Evolutionary conservation across 1,140 invertebrate genomes (phyloP), one percentile per base, ranked within the genome.

Genomic region (Lethrus apterus): DNA sequence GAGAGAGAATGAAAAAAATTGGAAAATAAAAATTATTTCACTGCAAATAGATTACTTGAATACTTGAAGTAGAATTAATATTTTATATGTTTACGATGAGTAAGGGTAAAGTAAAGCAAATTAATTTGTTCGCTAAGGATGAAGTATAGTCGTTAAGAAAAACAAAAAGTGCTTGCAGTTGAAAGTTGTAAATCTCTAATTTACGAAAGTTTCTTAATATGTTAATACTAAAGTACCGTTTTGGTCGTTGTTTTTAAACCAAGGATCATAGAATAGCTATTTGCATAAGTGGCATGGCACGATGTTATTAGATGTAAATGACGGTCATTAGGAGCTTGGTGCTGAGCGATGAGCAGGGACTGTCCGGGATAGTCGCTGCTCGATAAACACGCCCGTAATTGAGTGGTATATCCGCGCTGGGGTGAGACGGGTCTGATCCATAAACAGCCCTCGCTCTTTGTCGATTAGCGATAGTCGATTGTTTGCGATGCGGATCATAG

Each of bases 381-480:
- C 54, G 54, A 55, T 55, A 55, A 55, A 55, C 54, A 55, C 54
- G 54, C 45, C 48, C 43, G 54, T 56, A 56, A 56, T 56, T 56
- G 54, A 56, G 54, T 50, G 54, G 46, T 56, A 56, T 56, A 53
- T 56, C 51, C 54, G 48, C 50, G 34, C 44, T 41, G 43, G 42
- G 48, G 44, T 46, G 44, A 46, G 26, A 46, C 17, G 15, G 44
- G 33, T 19, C 33, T 46, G 44, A 46, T 46, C 44, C 34, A 34
- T 29, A 46, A 34, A 46, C 44, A 46, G 21, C 11, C 20, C 43
- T 21, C 30, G 19, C 33, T 46, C 31, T 46, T 33, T 46, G 44
- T 34, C 44, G 44, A 46, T 46, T 46, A 35, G 44, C 30, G 33
- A 34, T 40, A 46, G 33, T 38, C 33, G 26, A 26, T 46, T 46